Percentiles rank a stretch among this genome's conserved stretches.
Conservation (phyloP, 1,140 invertebrate genomes). For the Trichoplusia ni region DNA sequence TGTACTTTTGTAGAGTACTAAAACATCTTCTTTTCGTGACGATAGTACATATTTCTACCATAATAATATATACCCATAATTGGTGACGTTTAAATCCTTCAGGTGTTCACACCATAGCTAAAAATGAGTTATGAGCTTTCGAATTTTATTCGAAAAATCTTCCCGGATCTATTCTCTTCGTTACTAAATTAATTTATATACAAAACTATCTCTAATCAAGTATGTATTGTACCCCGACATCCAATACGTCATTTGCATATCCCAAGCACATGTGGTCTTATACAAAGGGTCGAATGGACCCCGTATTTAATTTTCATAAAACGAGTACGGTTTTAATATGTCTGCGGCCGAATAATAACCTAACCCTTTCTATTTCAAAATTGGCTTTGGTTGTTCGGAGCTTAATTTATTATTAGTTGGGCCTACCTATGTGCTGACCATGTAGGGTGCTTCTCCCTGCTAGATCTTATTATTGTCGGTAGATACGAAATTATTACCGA, state of each 20-base stretch:
- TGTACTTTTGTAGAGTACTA: neutral
- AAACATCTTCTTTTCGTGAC: neutral
- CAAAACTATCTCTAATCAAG: constrained; percentile 43
- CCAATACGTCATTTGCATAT: constrained; percentile 79
- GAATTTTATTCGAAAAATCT: no score
- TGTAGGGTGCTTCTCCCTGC: no score
- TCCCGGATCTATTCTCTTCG: neutral
- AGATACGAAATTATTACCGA: no score
- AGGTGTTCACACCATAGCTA: no score
- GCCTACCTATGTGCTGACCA: constrained; percentile 10
- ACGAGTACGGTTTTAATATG: constrained; percentile 74
- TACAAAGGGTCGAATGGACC: constrained; percentile 71
- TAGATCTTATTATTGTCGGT: no score
- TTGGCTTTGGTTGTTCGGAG: constrained; percentile 49
- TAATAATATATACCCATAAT: no score
- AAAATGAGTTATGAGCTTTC: no score
- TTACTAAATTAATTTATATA: constrained; percentile 8
- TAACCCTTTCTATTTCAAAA: constrained; percentile 70
- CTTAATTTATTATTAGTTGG: constrained; percentile 45
- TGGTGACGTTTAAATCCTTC: no score
- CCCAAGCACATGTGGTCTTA: constrained; percentile 76
- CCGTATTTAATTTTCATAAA: constrained; percentile 81
- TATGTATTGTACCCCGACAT: constrained; percentile 53
- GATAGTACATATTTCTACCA: no score
- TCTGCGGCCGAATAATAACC: constrained; percentile 70